Evolutionary conservation across 2,888 invertebrate species (phyloP).

Genomic region (Elegia similella): DNA sequence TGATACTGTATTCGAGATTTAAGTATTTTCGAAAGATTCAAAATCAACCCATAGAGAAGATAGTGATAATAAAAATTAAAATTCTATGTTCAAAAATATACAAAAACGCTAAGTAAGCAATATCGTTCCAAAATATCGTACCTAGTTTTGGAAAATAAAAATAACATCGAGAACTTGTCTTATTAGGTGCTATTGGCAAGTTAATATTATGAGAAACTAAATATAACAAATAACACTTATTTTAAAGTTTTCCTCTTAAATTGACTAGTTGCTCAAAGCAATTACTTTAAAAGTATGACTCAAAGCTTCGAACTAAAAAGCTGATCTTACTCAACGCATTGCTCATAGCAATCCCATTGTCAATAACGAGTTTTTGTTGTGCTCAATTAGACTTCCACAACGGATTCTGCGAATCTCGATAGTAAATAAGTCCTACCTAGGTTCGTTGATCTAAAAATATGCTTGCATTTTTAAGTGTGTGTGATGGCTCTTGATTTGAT

Average conservation of each 20-base stretch:
- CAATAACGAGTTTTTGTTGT: conserved; percentile 60
- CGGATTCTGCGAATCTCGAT: conserved; percentile 42
- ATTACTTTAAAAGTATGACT: conserved; percentile 44
- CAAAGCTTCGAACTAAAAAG: conserved; percentile 42
- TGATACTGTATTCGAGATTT: no score
- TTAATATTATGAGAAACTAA: background rate
- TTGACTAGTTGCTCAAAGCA: conserved; percentile 14
- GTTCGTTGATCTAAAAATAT: background rate
- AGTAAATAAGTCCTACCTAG: background rate
- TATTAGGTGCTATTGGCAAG: no score
- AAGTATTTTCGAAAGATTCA: no score
- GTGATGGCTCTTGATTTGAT: background rate
- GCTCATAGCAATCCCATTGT: conserved; percentile 66
- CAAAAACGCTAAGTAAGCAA: no score
- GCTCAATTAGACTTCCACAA: conserved; percentile 58
- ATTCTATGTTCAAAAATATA: no score
- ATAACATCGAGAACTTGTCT: no score
- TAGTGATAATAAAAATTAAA: no score
- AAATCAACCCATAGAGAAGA: no score
- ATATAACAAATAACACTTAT: background rate
- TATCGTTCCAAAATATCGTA: no score
- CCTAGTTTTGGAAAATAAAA: no score
- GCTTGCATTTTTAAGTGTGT: background rate
- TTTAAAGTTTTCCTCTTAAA: conserved; percentile 21
- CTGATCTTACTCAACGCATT: conserved; percentile 59